These are phyloP conservation scores for Metalampra italica DNA, from an alignment of 2,888 invertebrate genomes.

Conservation along the genomic window DNA sequence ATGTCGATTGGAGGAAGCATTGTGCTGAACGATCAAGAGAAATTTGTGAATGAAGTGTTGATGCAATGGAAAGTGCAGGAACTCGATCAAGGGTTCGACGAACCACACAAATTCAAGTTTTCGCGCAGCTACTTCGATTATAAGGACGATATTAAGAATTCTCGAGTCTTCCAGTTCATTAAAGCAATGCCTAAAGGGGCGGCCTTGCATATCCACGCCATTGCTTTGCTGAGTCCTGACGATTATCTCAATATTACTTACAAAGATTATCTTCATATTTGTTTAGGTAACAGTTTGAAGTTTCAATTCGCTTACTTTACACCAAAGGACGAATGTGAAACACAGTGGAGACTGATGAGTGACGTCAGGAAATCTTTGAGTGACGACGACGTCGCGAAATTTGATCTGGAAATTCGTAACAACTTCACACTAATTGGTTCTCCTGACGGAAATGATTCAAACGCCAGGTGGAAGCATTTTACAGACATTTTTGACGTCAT, in stretches of 20 bases:
- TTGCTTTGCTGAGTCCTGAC: slow-evolving; percentile 79
- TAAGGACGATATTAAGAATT: slow-evolving; percentile 75
- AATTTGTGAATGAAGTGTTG: slow-evolving; percentile 73
- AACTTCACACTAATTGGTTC: slow-evolving; percentile 71
- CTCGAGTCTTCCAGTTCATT: slow-evolving; percentile 82
- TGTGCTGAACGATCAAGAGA: slow-evolving; percentile 66
- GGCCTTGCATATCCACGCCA: slow-evolving; percentile 83
- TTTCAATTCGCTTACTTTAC: slow-evolving; percentile 43
- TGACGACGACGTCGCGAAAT: slow-evolving; percentile 47
- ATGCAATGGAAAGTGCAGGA: slow-evolving; percentile 78
- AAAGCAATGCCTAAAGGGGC: slow-evolving; percentile 86
- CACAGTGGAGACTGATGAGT: slow-evolving; percentile 67
- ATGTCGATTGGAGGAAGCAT: slow-evolving; percentile 70
- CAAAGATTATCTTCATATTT: slow-evolving; percentile 78
- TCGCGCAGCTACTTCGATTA: slow-evolving; percentile 82
- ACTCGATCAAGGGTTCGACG: slow-evolving; percentile 66
- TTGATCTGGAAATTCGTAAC: slow-evolving; percentile 73
- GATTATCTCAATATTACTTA: slow-evolving; percentile 82
- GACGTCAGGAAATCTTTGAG: slow-evolving; percentile 50
- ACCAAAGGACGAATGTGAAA: slow-evolving; percentile 34
- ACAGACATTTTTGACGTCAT: slow-evolving; percentile 74
- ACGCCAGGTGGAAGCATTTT: slow-evolving; percentile 80
- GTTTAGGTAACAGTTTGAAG: slow-evolving; percentile 36
- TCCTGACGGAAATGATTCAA: too few relatives aligned
- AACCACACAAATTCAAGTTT: slow-evolving; percentile 79